Evolutionary conservation across 1,140 invertebrate species (phyloP).

Genomic region (Brachionus manjavacas): DNA sequence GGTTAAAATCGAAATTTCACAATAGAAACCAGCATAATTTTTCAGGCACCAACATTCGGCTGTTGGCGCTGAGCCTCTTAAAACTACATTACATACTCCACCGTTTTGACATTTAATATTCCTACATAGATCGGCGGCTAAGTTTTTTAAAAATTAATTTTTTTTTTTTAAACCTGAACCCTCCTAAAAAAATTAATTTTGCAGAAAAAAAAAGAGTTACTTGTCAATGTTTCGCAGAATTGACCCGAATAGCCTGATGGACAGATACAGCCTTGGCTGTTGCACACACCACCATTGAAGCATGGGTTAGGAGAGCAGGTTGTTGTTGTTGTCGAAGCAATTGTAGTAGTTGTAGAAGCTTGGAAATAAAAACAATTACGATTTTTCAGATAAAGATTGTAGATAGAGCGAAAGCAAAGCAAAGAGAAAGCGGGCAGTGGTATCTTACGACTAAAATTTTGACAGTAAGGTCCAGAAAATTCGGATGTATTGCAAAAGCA

Average conservation of each 20-base stretch:
- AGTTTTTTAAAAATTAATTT: neutral
- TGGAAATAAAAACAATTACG: neutral
- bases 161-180: neutral
- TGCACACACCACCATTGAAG: constrained; percentile 41
- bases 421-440: neutral
- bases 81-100: constrained; percentile 47
- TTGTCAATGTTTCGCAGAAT: constrained; percentile 63
- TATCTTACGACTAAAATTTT: constrained; percentile 23
- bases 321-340: neutral
- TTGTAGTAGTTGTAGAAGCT: constrained; percentile 22
- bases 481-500: constrained; percentile 11
- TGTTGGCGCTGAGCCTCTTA: constrained; percentile 44
- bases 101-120: constrained; percentile 48
- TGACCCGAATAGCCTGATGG: constrained; percentile 80
- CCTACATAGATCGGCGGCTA: constrained; percentile 43
- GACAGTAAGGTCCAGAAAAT: constrained; percentile 24
- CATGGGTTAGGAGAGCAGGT: constrained; percentile 34
- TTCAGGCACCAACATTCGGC: constrained; percentile 49
- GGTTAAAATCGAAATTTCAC: constrained; percentile 42
- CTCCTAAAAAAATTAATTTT: neutral
- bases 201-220: constrained; percentile 46
- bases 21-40: constrained; percentile 44
- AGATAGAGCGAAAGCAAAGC: neutral
- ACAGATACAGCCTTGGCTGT: constrained; percentile 81
- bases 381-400: neutral